Evolutionary conservation across 2,113 vertebrate species (phyloP).

Genomic region (Herpailurus yagouaroundi): DNA sequence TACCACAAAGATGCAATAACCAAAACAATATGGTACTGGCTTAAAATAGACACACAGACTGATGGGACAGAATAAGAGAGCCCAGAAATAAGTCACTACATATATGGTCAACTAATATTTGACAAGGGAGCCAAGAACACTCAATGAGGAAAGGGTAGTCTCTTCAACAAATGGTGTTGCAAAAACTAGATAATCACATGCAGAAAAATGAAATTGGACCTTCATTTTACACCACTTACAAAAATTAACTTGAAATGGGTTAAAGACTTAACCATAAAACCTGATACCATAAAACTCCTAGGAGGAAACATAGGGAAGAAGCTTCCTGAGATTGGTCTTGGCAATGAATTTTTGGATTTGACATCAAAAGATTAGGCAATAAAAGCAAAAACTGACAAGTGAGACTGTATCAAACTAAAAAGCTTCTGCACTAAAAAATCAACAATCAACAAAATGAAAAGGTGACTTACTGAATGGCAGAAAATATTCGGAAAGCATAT

Average conservation of each 20-base stretch:
- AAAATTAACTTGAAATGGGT: neutral
- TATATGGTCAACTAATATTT: neutral
- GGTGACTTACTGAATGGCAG: neutral
- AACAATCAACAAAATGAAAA: neutral
- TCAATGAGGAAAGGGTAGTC: neutral
- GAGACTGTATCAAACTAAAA: neutral
- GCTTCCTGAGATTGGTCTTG: neutral
- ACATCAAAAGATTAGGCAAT: constrained; percentile 12
- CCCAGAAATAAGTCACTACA: neutral
- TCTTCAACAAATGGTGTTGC: neutral
- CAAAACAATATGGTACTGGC: neutral
- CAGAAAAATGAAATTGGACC: neutral
- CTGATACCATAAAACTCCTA: neutral
- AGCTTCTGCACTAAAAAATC: neutral
- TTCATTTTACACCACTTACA: neutral
- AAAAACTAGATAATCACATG: neutral
- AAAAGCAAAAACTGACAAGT: neutral
- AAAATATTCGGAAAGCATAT: neutral
- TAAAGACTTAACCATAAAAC: neutral
- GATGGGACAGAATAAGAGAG: neutral
- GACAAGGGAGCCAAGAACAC: neutral
- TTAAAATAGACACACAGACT: neutral
- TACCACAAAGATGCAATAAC: neutral
- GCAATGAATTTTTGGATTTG: neutral
- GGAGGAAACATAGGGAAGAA: neutral